Base-by-base conservation (phyloP, 2,113 vertebrate species). In the Todiramphus saurophagus region DNA sequence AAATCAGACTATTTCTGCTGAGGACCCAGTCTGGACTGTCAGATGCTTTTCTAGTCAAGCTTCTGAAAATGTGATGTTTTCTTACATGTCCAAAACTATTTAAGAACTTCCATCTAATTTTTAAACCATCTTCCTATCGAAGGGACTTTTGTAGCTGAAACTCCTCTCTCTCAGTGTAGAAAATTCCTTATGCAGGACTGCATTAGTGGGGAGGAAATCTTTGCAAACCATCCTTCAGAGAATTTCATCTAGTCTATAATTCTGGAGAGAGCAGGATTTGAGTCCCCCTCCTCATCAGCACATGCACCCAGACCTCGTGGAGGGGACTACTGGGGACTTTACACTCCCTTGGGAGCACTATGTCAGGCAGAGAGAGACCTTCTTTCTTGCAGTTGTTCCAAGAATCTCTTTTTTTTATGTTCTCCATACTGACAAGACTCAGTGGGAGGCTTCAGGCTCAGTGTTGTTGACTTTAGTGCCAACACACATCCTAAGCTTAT, bases 41-140 rank as follows among this genome's bases (percentile, higher is more conserved):
- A 95, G 87, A 77, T 94, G 91, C n/a, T 96, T 97, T 96, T 95
- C 94, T 80, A 96, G 96, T 87, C 85, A 75, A 86, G 79, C 70
- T 96, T 89, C 95, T 96, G 92, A 95, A 96, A 97, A 85, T 78
- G 88, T 73, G 85, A 39, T 79, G 50, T 69, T 85, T 91, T 95
- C 89, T 96, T 96, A 94, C 70, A 63, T 86, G 79, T 91, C 90
- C 96, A 96, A 92, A 94, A 93, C 69, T 0, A 77, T 94, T 90
- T 89, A 1, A 84, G 89, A 94, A 46, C 58, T 73, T 95, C 58
- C 16, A 51, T 55, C 20, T 77, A 44, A 51, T 72, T 91, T 95
- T 90, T 85, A 86, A 96, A 89, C 74, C 69, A 62, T 13, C 12
- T 74, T 83, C 37, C 44, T 33, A 70, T 20, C 33, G 35, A 35